Percentiles rank a stretch among this genome's conserved stretches.
These are phyloP conservation scores for Neuroscelio doddi DNA, from an alignment of 2,888 invertebrate genomes.

Conservation along the genomic window DNA sequence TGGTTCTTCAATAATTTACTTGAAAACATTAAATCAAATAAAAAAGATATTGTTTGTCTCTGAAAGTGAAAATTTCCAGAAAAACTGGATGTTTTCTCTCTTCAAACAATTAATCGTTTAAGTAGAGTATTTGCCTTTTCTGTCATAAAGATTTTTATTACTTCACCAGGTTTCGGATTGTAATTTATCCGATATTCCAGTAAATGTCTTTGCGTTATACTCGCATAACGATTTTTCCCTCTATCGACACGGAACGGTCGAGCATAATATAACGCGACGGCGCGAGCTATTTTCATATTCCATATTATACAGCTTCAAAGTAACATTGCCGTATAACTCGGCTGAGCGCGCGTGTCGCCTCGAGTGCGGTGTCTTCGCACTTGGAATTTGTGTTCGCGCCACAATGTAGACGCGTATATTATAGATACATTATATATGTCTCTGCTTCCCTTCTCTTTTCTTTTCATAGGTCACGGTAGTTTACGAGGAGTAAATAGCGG, in stretches of 20 bases:
- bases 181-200: conserved; percentile 28
- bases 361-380: conserved; percentile 43
- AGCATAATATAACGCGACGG: conserved; percentile 34
- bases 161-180: conserved; percentile 2
- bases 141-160: conserved; percentile 2
- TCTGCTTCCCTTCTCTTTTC: conserved; percentile 15
- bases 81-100: not conserved
- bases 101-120: not conserved
- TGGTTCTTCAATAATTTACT: no score
- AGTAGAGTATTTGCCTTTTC: not conserved
- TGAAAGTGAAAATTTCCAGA: no score
- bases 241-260: conserved; percentile 36
- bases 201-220: conserved; percentile 26
- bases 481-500: conserved; percentile 39
- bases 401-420: conserved; percentile 41
- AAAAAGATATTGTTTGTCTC: no score
- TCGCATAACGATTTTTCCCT: conserved; percentile 32
- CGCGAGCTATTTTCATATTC: conserved; percentile 43
- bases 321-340: conserved; percentile 47
- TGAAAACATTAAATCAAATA: no score
- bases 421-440: conserved; percentile 36
- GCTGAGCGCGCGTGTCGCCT: conserved; percentile 38
- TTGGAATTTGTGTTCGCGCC: conserved; percentile 36
- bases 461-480: conserved; percentile 31
- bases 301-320: conserved; percentile 45